Base-by-base conservation (phyloP, 2,113 vertebrate genomes). In the Salvator merianae region DNA sequence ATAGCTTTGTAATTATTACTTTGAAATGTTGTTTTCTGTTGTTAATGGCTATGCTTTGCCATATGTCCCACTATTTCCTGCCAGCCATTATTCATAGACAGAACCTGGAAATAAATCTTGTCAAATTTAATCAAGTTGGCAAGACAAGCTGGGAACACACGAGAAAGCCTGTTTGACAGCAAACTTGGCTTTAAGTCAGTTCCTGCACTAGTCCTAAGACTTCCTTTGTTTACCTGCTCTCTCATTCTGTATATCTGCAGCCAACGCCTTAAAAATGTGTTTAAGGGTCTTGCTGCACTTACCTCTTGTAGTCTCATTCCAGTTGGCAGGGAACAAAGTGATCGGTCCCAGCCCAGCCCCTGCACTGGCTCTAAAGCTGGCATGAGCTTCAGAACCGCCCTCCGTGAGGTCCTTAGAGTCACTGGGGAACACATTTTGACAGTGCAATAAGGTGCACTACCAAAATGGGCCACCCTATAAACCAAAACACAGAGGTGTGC, bases 31-130 rank as follows among this genome's bases (percentile, higher is more conserved):
- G 62, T 76, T 76, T 83, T 65, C 71, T 66, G 38, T 72, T 76
- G 65, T 76, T 65, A 76, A 83, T 38, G 72, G 32, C 62, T 66
- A 26, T 53, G 26, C 76, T 83, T 76, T 83, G 72, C 81, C 40
- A 76, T 76, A 83, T 83, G 82, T 32, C 24, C 24, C 40, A 66
- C 62, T 76, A 76, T 83, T 81, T 75, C n/a, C 59, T 65, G 71
- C 81, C 81, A 83, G 72, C 82, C 40, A 50, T 65, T 50, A 76
- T 83, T 76, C 62, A 53, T 83, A 66, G 43, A 65, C 34, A 83
- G 73, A 83, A 68, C 40, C 8, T 68, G 24, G 63, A 83, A 83
- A 66, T 76, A 83, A 83, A 83, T 34, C 43, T 76, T 76, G 32
- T 83, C 62, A 36, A 83, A 53, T 76, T 68, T 50, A 68, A n/a